phyloP scores from a whole-genome alignment of 2,113 vertebrate genomes.

The Vulpes ferrilata region DNA sequence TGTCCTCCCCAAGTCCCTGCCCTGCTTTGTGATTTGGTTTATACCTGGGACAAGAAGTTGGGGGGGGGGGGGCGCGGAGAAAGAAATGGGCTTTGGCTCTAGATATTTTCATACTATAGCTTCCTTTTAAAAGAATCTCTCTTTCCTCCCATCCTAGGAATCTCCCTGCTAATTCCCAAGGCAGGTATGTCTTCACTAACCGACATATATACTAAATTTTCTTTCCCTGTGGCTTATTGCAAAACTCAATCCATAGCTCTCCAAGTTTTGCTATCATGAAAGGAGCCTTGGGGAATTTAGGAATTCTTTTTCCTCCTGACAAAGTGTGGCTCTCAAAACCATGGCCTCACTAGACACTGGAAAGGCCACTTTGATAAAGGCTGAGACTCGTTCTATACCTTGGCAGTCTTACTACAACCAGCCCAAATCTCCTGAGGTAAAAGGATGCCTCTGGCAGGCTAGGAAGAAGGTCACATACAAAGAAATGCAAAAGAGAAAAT shows the following conservation, averaged over 20 bases:
- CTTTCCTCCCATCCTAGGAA: not conserved
- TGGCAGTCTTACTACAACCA: not conserved
- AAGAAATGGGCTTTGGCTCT: not conserved
- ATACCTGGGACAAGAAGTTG: not conserved
- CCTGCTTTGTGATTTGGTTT: not conserved
- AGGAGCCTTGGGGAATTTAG: not conserved
- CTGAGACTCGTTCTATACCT: not conserved
- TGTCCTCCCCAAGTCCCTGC: not conserved
- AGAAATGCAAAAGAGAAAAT: conserved; percentile 22
- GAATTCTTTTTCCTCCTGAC: not conserved
- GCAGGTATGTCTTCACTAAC: not conserved
- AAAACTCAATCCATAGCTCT: not conserved
- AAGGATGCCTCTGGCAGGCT: not conserved
- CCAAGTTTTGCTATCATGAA: not conserved
- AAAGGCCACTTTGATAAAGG: not conserved
- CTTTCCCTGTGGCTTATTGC: not conserved
- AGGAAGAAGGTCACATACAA: not conserved
- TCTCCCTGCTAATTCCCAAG: not conserved
- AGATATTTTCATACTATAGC: not conserved
- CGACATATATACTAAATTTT: not conserved
- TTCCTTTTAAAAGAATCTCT: not conserved
- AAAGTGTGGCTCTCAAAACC: not conserved
- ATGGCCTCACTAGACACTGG: not conserved
- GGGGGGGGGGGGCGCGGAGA: not conserved
- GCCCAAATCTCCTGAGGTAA: not conserved